phyloP scores from a whole-genome alignment of 1,140 invertebrate genomes.

The Gerris buenoi region DNA sequence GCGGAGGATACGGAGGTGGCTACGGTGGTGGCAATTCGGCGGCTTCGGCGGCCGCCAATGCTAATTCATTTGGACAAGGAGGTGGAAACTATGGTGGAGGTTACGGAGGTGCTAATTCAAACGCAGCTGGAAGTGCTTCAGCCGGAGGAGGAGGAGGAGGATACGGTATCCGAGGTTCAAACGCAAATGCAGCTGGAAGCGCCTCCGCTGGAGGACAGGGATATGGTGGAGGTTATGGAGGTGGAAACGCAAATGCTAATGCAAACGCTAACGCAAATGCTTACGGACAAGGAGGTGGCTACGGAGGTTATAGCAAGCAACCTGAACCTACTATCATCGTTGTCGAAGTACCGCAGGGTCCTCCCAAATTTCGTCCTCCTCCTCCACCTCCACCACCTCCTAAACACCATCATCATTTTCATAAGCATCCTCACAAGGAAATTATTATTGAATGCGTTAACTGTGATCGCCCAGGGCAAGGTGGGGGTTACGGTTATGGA shows the following conservation, averaged over 20 bases:
- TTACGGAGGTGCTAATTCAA: background rate
- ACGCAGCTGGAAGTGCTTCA: background rate
- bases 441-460: background rate
- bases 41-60: background rate
- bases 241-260: background rate
- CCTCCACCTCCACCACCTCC: background rate
- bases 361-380: background rate
- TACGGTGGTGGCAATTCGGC: background rate
- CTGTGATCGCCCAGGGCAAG: background rate
- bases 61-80: background rate
- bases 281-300: background rate
- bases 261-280: background rate
- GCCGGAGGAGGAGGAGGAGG: background rate
- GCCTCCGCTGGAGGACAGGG: background rate
- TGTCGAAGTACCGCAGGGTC: background rate
- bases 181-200: background rate
- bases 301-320: no score
- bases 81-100: background rate
- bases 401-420: background rate
- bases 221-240: background rate
- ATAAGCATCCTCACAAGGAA: background rate
- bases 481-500: background rate
- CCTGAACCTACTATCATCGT: background rate
- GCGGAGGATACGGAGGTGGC: no score
- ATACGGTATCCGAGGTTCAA: background rate